Evolutionary conservation across 1,140 invertebrate genomes (phyloP).

Genomic region (Papilio machaon): DNA sequence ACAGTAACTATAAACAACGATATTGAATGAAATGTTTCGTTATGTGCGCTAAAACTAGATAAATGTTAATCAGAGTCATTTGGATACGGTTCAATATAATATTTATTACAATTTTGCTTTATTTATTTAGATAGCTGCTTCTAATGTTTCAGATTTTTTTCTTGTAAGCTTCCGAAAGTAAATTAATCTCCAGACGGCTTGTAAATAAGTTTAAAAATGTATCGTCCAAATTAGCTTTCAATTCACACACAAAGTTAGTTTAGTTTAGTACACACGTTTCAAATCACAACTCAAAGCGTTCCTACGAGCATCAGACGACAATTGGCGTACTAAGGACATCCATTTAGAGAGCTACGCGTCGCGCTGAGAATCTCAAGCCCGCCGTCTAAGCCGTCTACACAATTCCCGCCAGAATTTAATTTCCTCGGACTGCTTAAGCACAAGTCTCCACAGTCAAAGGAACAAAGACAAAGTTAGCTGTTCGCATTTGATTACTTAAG

Average conservation of each 20-base stretch:
- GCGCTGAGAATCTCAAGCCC: conserved; percentile 3
- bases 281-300: neutral
- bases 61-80: neutral
- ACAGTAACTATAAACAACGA: neutral
- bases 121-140: too few species aligned
- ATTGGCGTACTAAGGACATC: conserved; percentile 23
- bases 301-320: conserved; percentile 1
- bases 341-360: conserved; percentile 24
- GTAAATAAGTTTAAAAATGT: too few species aligned
- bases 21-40: neutral
- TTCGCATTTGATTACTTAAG: conserved; percentile 4
- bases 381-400: conserved; percentile 32
- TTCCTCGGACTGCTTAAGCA: conserved; percentile 27
- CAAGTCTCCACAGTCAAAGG: conserved; percentile 30
- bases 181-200: too few species aligned
- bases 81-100: too few species aligned
- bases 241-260: neutral
- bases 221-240: neutral
- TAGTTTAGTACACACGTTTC: conserved; percentile 7
- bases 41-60: neutral
- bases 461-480: conserved; percentile 22
- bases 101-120: too few species aligned
- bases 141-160: too few species aligned
- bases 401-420: conserved; percentile 30
- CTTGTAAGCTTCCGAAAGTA: too few species aligned